phyloP scores from a whole-genome alignment of 2,888 invertebrate genomes.

The Melieria omissa region DNA sequence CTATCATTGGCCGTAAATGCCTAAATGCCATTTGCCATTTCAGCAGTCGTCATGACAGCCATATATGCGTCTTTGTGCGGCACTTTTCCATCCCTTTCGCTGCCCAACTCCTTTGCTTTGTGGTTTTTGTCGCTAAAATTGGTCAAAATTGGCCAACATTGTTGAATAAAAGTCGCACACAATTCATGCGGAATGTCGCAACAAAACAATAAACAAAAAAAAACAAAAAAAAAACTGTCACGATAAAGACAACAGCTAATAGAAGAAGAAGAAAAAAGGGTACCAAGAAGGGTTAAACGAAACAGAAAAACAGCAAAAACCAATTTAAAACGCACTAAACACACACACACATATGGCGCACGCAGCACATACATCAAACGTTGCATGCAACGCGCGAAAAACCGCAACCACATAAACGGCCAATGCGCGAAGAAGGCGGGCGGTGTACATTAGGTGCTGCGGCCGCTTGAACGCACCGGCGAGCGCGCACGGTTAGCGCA shows the following conservation, averaged over 20 bases:
- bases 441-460: too few relatives aligned
- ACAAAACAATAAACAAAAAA: slow-evolving; percentile 35
- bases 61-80: too few relatives aligned
- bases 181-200: slow-evolving; percentile 56
- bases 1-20: too few relatives aligned
- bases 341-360: too few relatives aligned
- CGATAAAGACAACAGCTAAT: slow-evolving; percentile 31
- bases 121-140: slow-evolving; percentile 16
- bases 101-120: too few relatives aligned
- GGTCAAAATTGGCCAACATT: slow-evolving; percentile 28
- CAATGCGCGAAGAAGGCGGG: slow-evolving; percentile 25
- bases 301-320: slow-evolving; percentile 54
- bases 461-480: too few relatives aligned
- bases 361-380: slow-evolving; percentile 59
- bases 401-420: slow-evolving; percentile 40
- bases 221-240: slow-evolving; percentile 45
- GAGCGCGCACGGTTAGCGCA: slow-evolving; percentile 39
- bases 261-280: slow-evolving; percentile 45
- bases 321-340: slow-evolving; percentile 51
- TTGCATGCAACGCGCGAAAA: slow-evolving; percentile 19
- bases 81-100: too few relatives aligned
- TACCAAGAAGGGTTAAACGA: slow-evolving; percentile 24
- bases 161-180: slow-evolving; percentile 57
- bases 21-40: too few relatives aligned
- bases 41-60: too few relatives aligned